Evolutionary conservation across 2,113 vertebrate species (phyloP), one percentile per base, ranked within the genome.

Genomic region (Laticauda colubrina): DNA sequence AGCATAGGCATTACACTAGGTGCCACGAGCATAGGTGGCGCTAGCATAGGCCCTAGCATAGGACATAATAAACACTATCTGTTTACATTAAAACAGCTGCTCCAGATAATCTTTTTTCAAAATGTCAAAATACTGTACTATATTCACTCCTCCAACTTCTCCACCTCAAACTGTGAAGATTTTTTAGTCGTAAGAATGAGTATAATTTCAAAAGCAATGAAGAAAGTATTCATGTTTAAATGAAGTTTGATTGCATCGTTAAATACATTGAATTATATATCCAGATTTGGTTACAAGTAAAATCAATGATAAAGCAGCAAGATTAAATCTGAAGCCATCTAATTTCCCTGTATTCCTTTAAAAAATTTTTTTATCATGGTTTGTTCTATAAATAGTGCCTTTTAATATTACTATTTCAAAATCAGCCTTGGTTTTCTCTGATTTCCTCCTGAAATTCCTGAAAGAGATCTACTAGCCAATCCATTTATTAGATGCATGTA

Each of bases 91-190:
- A 51, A 94, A 92, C 29, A 94, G 43, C 81, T 81, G 89, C 69
- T 92, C 14, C 57, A 57, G 88, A 94, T 95, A 91, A 91, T 39
- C 18, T 21, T 81, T 59, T 5, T 57, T 81, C 29, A 81, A 85
- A 61, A 56, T 61, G 59, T 61, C 59, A 29, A 29, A 29, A 3
- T 61, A 61, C n/a, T 75, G 64, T n/a, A 18, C 4, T 75, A 75
- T 5, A 34, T 45, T 85, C 1, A 23, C 9, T 85, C 18, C 18
- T 45, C 43, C 85, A 43, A 18, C 21, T 21, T 11, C 39, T 45
- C 81, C 8, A 29, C 5, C 29, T 43, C 14, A 29, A 48, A 8
- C 69, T 55, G 14, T 34, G 29, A 15, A 1, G 3, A 0, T n/a
- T 69, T 69, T 90, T 75, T 26, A 75, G 29, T 51, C n/a, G 12